Conservation (phyloP, 2,888 invertebrate genomes). For the Drosophila pseudotalamancana region DNA sequence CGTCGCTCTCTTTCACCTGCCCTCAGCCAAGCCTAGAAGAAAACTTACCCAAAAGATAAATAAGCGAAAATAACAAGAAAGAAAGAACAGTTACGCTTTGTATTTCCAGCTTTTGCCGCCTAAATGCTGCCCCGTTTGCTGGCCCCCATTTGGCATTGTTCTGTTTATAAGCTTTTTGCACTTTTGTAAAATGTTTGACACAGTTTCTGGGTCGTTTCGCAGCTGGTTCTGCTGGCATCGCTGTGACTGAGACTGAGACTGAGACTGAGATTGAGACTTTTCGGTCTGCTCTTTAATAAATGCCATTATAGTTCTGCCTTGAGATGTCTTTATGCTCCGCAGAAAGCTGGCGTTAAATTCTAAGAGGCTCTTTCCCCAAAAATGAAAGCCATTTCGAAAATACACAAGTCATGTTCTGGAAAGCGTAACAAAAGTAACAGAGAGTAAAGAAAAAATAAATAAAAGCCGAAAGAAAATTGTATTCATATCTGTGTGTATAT, state of each 20-base stretch:
- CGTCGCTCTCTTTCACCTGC: constrained; percentile 47
- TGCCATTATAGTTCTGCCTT: constrained; percentile 57
- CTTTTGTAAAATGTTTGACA: constrained; percentile 75
- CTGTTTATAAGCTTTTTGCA: constrained; percentile 68
- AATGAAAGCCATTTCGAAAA: constrained; percentile 69
- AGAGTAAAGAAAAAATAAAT: constrained; percentile 17
- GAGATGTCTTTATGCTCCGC: constrained; percentile 49
- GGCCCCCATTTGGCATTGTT: constrained; percentile 71
- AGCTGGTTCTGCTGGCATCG: constrained; percentile 6
- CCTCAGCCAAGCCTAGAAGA: constrained; percentile 1
- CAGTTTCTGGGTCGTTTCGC: constrained; percentile 64
- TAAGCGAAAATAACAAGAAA: constrained; percentile 15
- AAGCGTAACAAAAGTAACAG: constrained; percentile 67
- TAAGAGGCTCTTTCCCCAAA: constrained; percentile 30
- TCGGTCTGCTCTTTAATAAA: constrained; percentile 69
- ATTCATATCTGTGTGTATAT: constrained; percentile 25
- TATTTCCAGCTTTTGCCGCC: constrained; percentile 57
- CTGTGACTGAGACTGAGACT: constrained; percentile 49
- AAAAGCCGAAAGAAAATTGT: constrained; percentile 50
- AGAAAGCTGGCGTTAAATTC: constrained; percentile 58
- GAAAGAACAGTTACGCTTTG: constrained; percentile 70
- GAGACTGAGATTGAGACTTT: constrained; percentile 58
- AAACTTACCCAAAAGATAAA: constrained; percentile 19
- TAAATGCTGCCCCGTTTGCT: constrained; percentile 66
- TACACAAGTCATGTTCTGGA: constrained; percentile 72